phyloP scores from a whole-genome alignment of 2,888 invertebrate species.

The Drosophila neonasuta region DNA sequence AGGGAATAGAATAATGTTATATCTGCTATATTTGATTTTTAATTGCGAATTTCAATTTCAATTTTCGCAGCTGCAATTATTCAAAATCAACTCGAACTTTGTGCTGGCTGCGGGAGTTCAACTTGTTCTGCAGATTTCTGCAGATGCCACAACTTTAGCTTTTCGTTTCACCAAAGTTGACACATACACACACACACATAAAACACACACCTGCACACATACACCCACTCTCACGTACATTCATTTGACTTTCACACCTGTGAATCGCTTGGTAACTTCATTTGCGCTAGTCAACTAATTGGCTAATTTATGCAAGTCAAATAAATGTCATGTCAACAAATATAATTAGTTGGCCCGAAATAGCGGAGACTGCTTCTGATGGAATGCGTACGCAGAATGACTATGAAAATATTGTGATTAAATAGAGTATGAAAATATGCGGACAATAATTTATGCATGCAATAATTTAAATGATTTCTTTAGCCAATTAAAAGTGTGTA shows the following conservation, averaged over 20 bases:
- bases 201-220: constrained; percentile 3
- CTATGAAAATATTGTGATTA: constrained; percentile 25
- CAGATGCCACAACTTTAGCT: constrained; percentile 3
- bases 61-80: constrained; percentile 24
- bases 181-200: not conserved
- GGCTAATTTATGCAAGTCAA: constrained; percentile 76
- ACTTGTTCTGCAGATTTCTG: constrained; percentile 15
- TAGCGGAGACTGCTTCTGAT: not conserved
- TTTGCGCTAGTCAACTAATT: constrained; percentile 68
- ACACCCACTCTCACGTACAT: not conserved
- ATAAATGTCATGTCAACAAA: constrained; percentile 76
- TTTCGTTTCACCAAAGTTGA: constrained; percentile 12
- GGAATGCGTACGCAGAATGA: constrained; percentile 1
- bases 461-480: constrained; percentile 33
- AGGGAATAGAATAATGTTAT: too few relatives aligned
- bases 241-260: constrained; percentile 54
- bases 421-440: constrained; percentile 1
- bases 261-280: constrained; percentile 54
- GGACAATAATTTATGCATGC: constrained; percentile 40
- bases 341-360: constrained; percentile 65
- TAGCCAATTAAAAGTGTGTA: constrained; percentile 37
- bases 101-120: constrained; percentile 2
- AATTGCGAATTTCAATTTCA: not conserved
- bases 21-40: not conserved
- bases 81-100: constrained; percentile 39